Percentiles rank a stretch among this genome's conserved stretches.
Conservation (phyloP, 53 echinoderm and acorn worm species). For the Paracentrotus lividus region DNA sequence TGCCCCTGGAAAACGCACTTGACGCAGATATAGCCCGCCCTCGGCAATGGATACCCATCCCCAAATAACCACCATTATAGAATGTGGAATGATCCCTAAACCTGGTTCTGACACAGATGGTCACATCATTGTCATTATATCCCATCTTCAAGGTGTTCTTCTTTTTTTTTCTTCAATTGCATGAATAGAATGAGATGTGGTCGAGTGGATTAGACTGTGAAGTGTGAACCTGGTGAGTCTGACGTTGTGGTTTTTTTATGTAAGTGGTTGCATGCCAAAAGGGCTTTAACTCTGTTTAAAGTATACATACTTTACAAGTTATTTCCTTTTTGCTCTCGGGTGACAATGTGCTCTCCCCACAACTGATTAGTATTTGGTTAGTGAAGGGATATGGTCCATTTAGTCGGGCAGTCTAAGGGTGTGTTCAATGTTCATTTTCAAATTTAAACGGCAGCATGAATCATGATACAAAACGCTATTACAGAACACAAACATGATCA, state of each 20-base stretch:
- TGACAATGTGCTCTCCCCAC: background rate
- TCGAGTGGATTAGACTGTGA: background rate
- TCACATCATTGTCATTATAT: constrained; percentile 37
- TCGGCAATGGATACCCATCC: background rate
- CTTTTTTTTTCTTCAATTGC: background rate
- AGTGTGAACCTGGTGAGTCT: background rate
- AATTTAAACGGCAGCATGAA: no score
- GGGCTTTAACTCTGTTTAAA: background rate
- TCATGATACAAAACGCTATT: no score
- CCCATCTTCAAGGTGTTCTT: background rate
- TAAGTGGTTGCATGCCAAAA: background rate
- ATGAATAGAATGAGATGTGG: background rate
- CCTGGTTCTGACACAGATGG: constrained; percentile 2
- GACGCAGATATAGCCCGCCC: background rate
- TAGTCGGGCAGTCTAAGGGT: background rate
- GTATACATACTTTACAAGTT: background rate
- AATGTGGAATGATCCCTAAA: constrained; percentile 8
- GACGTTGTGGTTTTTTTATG: background rate
- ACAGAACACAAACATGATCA: no score
- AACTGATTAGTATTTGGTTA: background rate
- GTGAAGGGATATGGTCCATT: background rate
- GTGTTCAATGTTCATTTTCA: no score
- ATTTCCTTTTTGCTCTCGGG: background rate
- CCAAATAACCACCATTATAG: background rate
- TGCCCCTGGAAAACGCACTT: background rate